Evolutionary conservation across 2,797 vertebrate species (phyloP).

Genomic region (Takifugu rubripes): DNA sequence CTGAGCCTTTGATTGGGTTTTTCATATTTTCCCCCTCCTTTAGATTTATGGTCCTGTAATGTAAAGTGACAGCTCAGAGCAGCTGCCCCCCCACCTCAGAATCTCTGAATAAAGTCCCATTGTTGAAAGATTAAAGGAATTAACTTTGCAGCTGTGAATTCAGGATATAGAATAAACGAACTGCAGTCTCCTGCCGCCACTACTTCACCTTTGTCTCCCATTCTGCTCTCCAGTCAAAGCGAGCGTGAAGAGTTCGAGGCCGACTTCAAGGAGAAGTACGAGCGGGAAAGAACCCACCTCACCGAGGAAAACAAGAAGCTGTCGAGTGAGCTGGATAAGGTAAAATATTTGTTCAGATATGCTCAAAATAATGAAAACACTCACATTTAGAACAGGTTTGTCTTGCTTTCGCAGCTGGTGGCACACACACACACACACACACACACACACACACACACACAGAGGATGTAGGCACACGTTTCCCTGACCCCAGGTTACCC

Average conservation of each 20-base stretch:
- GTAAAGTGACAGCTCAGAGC: background rate
- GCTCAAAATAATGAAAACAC: background rate
- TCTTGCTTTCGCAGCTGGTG: conserved; percentile 8
- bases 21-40: background rate
- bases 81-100: conserved; percentile 1
- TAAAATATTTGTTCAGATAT: conserved; percentile 43
- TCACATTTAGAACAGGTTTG: background rate
- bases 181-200: conserved; percentile 7
- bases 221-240: conserved; percentile 77
- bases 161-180: conserved; percentile 7
- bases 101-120: background rate
- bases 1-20: conserved; percentile 6
- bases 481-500: conserved; percentile 53
- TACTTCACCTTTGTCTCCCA: conserved; percentile 12
- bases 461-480: conserved; percentile 9
- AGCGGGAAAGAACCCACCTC: conserved; percentile 85
- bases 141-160: conserved; percentile 15
- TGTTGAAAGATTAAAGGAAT: conserved; percentile 4
- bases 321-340: conserved; percentile 92
- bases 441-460: background rate
- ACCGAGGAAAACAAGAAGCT: conserved; percentile 93
- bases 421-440: conserved; percentile 1
- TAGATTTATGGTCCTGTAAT: background rate
- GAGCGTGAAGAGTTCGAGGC: conserved; percentile 93
- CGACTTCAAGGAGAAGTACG: conserved; percentile 91